Evolutionary conservation across 35 echinoderm and acorn worm species (phyloP).

Genomic region (Apostichopus californicus): DNA sequence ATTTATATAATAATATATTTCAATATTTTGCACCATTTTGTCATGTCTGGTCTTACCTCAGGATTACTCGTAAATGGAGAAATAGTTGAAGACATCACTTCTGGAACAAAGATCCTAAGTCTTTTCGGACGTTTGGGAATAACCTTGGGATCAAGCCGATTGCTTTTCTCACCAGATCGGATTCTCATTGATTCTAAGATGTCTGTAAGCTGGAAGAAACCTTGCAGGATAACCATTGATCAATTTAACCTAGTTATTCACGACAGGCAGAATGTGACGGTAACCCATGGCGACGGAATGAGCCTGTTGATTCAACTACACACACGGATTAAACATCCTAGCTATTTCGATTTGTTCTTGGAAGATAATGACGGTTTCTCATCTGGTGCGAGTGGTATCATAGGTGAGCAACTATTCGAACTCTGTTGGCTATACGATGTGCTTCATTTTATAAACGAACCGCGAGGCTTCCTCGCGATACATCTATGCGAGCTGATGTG

Average conservation of each 20-base stretch:
- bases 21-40: too few relatives aligned
- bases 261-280: background rate
- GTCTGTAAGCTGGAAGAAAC: background rate
- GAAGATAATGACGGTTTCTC: background rate
- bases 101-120: background rate
- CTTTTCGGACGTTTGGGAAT: conserved; percentile 30
- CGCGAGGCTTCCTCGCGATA: too few relatives aligned
- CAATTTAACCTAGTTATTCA: background rate
- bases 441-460: too few relatives aligned
- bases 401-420: background rate
- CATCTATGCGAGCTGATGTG: too few relatives aligned
- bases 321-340: conserved; percentile 13
- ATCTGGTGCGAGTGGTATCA: conserved; percentile 2
- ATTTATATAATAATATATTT: too few relatives aligned
- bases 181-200: conserved; percentile 5
- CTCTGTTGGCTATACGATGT: too few relatives aligned
- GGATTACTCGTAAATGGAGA: background rate
- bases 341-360: conserved; percentile 4
- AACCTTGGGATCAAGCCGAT: background rate
- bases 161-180: background rate
- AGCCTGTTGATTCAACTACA: background rate
- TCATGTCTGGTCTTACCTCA: too few relatives aligned
- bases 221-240: background rate
- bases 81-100: background rate
- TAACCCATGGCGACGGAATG: background rate